These are phyloP conservation scores for Empidonax traillii DNA, from an alignment of 2,113 vertebrate genomes.

Conservation along the genomic window DNA sequence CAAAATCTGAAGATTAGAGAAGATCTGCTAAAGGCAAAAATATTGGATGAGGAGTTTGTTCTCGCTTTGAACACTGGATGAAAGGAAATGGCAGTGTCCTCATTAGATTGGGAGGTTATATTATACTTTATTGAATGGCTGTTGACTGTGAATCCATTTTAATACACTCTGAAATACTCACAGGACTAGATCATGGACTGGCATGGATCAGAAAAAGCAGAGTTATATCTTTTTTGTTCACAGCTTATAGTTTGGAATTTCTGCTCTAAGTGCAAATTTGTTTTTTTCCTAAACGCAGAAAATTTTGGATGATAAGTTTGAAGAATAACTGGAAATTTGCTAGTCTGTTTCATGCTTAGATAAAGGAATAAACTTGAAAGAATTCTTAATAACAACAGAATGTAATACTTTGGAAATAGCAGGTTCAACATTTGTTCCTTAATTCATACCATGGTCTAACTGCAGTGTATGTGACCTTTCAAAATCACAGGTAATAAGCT, in stretches of 20 bases:
- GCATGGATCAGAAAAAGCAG: neutral
- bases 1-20: neutral
- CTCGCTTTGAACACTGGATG: neutral
- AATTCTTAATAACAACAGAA: neutral
- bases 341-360: neutral
- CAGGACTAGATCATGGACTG: neutral
- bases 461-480: neutral
- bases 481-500: neutral
- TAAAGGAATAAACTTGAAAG: neutral
- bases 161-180: neutral
- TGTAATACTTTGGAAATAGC: neutral
- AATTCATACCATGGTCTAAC: neutral
- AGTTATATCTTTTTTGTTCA: neutral
- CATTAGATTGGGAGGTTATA: neutral
- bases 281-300: neutral
- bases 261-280: neutral
- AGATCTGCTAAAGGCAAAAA: neutral
- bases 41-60: neutral
- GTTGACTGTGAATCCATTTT: neutral
- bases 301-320: neutral
- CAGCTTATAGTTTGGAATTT: neutral
- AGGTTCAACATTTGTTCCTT: neutral
- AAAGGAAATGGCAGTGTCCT: neutral
- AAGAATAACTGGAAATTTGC: neutral
- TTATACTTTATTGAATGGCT: neutral